Evolutionary conservation across 2,888 invertebrate species (phyloP).

Genomic region (Pheosia tremula): DNA sequence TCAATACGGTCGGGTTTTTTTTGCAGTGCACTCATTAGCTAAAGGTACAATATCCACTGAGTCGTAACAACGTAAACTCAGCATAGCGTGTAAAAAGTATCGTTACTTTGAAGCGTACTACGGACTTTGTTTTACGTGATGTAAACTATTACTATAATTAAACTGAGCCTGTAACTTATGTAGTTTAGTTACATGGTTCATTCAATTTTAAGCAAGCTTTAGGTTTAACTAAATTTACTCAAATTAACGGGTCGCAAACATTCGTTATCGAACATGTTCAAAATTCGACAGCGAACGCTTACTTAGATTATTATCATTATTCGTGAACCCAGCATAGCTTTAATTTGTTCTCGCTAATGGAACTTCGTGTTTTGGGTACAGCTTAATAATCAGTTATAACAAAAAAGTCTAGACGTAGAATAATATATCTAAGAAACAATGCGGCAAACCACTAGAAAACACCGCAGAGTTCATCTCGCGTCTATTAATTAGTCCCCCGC

Average conservation of each 20-base stretch:
- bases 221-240: no score
- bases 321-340: no score
- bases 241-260: no score
- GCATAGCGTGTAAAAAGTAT: slow-evolving; percentile 31
- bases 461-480: slow-evolving; percentile 66
- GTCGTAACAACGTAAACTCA: slow-evolving; percentile 32
- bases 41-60: slow-evolving; percentile 37
- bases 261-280: no score
- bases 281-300: no score
- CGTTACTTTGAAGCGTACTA: slow-evolving; percentile 46
- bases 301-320: no score
- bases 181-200: background rate
- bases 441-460: slow-evolving; percentile 48
- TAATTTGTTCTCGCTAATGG: no score
- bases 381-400: no score
- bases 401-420: background rate
- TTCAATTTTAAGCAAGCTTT: background rate
- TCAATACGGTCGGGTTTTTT: slow-evolving; percentile 16
- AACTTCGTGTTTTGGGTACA: no score
- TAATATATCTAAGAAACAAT: slow-evolving; percentile 39
- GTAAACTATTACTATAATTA: background rate
- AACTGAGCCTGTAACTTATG: background rate
- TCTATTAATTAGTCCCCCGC: slow-evolving; percentile 78
- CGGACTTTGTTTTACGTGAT: slow-evolving; percentile 21
- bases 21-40: slow-evolving; percentile 24